Conservation (phyloP, 2,113 vertebrate genomes). For the Tichodroma muraria region DNA sequence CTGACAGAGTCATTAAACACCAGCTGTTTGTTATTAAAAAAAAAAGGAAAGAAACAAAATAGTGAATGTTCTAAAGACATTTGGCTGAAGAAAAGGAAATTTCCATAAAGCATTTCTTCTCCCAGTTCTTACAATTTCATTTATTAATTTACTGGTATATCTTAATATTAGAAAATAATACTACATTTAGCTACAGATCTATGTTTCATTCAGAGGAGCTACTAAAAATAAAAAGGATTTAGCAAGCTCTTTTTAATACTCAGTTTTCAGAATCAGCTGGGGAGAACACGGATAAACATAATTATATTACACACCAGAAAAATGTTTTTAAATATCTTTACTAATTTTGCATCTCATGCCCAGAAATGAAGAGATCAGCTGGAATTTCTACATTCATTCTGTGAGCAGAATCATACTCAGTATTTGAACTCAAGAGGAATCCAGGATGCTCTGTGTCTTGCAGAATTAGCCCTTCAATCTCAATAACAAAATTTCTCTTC, state of each 20-base stretch:
- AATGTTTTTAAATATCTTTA: slow-evolving; percentile 53
- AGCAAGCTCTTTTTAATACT: slow-evolving; percentile 25
- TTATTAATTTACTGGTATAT: neutral
- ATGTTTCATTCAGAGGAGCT: neutral
- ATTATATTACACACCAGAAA: slow-evolving; percentile 45
- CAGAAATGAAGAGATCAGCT: slow-evolving; percentile 53
- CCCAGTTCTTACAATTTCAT: neutral
- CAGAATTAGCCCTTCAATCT: slow-evolving; percentile 24
- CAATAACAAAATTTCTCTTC: neutral
- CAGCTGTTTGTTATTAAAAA: slow-evolving; percentile 85
- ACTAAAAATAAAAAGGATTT: slow-evolving; percentile 45
- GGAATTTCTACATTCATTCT: slow-evolving; percentile 35
- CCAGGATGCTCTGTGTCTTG: neutral
- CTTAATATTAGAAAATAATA: neutral
- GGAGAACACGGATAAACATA: slow-evolving; percentile 51
- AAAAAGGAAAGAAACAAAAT: slow-evolving; percentile 11
- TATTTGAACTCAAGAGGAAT: slow-evolving; percentile 27
- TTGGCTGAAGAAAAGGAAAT: slow-evolving; percentile 27
- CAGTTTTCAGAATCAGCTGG: slow-evolving; percentile 48
- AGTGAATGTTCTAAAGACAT: slow-evolving; percentile 28
- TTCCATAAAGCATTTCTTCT: neutral
- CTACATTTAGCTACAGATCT: neutral
- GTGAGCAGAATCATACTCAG: slow-evolving; percentile 13
- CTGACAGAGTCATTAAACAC: slow-evolving; percentile 95
- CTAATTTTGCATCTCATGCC: slow-evolving; percentile 45